Base-by-base conservation (phyloP, 2,888 invertebrate genomes). In the Drosophila nr. perissopoda region DNA sequence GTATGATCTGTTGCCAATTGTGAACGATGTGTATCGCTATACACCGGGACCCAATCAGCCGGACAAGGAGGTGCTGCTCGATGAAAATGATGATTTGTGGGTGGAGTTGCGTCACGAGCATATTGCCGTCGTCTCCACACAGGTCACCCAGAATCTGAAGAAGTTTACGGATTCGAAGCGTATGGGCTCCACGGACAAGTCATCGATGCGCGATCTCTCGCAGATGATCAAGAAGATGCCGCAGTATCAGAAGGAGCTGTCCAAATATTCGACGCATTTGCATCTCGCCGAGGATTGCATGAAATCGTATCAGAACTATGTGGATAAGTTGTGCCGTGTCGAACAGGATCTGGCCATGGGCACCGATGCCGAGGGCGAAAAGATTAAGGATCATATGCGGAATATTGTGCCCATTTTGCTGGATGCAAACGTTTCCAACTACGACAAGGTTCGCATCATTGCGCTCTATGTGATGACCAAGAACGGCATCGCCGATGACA, bases 191-290 rank as follows among this genome's bases (percentile, higher is more conserved):
- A 84, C 97, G 54, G 99, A 99, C 93, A 99, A 99, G 92, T 96
- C 98, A 79, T 98, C 97, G 0, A 98, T 99, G 96, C 96, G 99
- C 65, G 99, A 99, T 94, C 94, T 99, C 65, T 98, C 98, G 0
- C 97, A 98, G 92, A 99, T 99, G 99, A 99, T 99, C 88, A 99
- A 99, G 94, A 99, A 99, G 94, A 99, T 99, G 99, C 99, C 99
- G 0, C 99, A 99, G 93, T 99, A 99, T 93, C 99, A 99, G 93
- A 99, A 99, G 93, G 99, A 99, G 93, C 94, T 99, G 86, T 99
- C 98, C 83, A 99, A 99, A 94, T 99, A 99, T 94, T 98, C 99
- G 18, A 99, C 99, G 21, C 99, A 99, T 93, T 95, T 99, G 89
- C 98, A 99, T 92, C 95, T 99, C 81, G 99, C 99, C 11, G 99